These are phyloP conservation scores for Leiothrix lutea DNA, from an alignment of 2,113 vertebrate genomes.

Conservation along the genomic window DNA sequence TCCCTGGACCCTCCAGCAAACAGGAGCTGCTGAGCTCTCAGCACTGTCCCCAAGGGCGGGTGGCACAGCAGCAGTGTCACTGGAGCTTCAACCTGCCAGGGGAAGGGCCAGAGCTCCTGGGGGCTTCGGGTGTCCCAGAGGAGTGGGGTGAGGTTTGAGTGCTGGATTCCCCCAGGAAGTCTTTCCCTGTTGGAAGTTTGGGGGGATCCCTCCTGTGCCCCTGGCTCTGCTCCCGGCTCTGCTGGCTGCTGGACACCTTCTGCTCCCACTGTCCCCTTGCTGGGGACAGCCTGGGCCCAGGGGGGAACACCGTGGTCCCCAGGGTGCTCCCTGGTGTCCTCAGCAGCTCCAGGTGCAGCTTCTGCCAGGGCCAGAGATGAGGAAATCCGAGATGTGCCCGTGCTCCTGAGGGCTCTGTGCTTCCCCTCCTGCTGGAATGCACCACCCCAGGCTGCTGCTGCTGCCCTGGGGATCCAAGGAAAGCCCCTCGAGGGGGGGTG, in stretches of 20 bases:
- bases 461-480: background rate
- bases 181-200: background rate
- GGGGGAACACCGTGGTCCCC: background rate
- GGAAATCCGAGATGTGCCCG: rapidly evolving
- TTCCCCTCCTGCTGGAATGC: background rate
- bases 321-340: background rate
- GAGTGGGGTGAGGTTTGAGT: rapidly evolving
- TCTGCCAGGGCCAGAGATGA: background rate
- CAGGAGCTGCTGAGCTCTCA: background rate
- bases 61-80: background rate
- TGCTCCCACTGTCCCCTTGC: background rate
- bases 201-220: background rate
- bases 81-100: background rate
- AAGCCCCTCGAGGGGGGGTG: rapidly evolving
- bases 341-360: background rate
- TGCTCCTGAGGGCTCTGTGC: rapidly evolving
- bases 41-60: background rate
- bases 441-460: background rate
- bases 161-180: background rate
- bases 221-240: background rate
- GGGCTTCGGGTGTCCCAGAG: background rate
- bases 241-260: rapidly evolving
- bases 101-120: background rate
- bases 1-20: background rate
- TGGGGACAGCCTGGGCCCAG: background rate